Base-by-base conservation (phyloP, 2,888 invertebrate genomes). In the Meiosimyza decipiens region DNA sequence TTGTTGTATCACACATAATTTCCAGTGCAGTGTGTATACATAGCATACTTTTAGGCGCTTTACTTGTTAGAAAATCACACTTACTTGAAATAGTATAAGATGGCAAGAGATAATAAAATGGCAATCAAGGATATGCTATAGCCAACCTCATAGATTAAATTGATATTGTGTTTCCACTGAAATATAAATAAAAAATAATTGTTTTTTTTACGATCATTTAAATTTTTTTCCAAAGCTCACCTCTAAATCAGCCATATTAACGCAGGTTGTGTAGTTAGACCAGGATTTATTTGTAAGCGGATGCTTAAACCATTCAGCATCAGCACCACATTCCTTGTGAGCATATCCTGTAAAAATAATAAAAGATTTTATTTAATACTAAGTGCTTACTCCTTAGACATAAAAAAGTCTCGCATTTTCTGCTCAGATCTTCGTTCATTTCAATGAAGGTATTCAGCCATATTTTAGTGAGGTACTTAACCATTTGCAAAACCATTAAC, bases 261-360 rank as follows among this genome's bases (percentile, higher is more conserved):
- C 89, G 87, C 97, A 97, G 59, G 93, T 94, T 69, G 95, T 96
- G 88, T 97, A 97, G 88, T 97, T 96, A 79, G 95, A 94, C 96
- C 96, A 97, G 33, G 92, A 90, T 80, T 89, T 90, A 82, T 93
- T 92, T 66, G 91, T 93, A 74, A 89, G 89, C 12, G 94, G 94
- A 87, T 95, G 94, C 73, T 89, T 90, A 86, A 92, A 95, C 97
- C 97, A 97, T 64, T 92, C 91, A 18, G 94, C 96, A 83, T 94
- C 91, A 28, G 88, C 86, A 74, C 91, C 92, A 86, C 97, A 97
- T 81, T 92, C 91, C 87, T 95, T 94, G 87, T 94, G 94, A 64
- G 95, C 96, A 79, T 88, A 88, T 84, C 93, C 96, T 96, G 64
- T 84, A 12, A n/a, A 11, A 64, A 40, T 9, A 6, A 9, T 40